Base-by-base conservation (phyloP, 1,140 invertebrate species). In the Micrasema longulum region DNA sequence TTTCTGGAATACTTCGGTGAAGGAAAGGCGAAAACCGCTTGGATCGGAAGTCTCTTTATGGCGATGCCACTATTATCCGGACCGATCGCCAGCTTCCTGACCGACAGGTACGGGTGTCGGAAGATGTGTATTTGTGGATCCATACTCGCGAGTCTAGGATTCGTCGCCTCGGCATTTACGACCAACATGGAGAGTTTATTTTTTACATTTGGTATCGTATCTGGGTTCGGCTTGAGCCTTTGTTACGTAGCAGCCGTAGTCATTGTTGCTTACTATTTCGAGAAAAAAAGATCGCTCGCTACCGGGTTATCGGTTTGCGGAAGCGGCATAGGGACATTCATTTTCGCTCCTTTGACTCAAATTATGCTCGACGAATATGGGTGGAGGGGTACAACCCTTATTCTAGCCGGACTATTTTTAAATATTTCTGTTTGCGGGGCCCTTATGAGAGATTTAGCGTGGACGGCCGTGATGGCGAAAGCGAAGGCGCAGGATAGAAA, bases 191-290 rank as follows among this genome's bases (percentile, higher is more conserved):
- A 90, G 77, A 86, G 93, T 62, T 83, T 97, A 35, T 94, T 93
- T 77, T 81, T 97, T 48, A 95, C 94, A 0, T 95, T 96, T 77
- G 94, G 95, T 1, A 87, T 96, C 1, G 85, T 97, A 71, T 90
- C 95, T 1, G 95, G 95, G 1, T 92, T 95, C 74, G 95, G 95
- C 7, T 84, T 97, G 70, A 93, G 94, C 52, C 82, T 96, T 20
- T 95, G 94, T 77, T 95, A 94, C 79, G 94, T 97, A 1, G 92
- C 95, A 1, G 93, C 93, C 0, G 93, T 95, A 1, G 96, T 98
- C 0, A 95, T 96, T 74, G 96, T 99, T 2, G 95, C 96, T 1
- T 97, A 97, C 79, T 99, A 98, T 80, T 99, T 99, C 80, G 96
- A 98, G 76, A 94, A 94, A 76, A 92, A 90, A 77, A 84, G 96